Conservation (phyloP, 2,113 vertebrate genomes). For the Scortum barcoo region DNA sequence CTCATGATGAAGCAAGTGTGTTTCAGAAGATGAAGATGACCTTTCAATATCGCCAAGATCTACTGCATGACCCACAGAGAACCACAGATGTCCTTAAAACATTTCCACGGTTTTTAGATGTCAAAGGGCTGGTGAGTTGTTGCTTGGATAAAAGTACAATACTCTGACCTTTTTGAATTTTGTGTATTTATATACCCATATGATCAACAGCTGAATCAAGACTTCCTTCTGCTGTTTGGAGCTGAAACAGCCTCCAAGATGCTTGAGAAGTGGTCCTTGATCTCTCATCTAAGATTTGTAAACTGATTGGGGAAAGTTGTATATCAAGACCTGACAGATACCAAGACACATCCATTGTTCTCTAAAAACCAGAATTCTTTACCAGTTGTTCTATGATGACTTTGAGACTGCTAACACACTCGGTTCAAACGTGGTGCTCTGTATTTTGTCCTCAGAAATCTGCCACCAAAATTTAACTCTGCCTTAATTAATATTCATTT, state of each 20-base stretch:
- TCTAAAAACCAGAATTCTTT: slow-evolving; percentile 31
- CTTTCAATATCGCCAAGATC: slow-evolving; percentile 40
- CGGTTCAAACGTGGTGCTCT: slow-evolving; percentile 39
- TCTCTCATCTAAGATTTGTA: no score
- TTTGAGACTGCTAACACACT: slow-evolving; percentile 40
- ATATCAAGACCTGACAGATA: no score
- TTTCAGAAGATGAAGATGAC: slow-evolving; percentile 56
- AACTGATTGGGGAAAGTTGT: no score
- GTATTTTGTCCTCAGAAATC: slow-evolving; percentile 49
- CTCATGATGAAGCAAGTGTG: slow-evolving; percentile 52
- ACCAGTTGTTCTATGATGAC: no score
- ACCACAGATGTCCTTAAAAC: slow-evolving; percentile 53
- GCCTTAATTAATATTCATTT: no score
- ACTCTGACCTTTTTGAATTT: no score
- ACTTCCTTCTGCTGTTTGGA: slow-evolving; percentile 37
- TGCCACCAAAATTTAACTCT: slow-evolving; percentile 32
- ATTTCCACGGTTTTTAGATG: slow-evolving; percentile 63
- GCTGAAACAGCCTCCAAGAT: slow-evolving; percentile 30
- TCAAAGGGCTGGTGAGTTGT: slow-evolving; percentile 39
- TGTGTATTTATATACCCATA: no score
- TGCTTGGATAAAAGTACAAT: no score
- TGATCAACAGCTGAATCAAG: slow-evolving; percentile 36
- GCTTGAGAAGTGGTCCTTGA: slow-evolving; percentile 47
- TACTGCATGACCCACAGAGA: slow-evolving; percentile 55
- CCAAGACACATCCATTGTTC: slow-evolving; percentile 48